These are phyloP conservation scores for Gavia stellata DNA, from an alignment of 2,113 vertebrate genomes.

Conservation along the genomic window DNA sequence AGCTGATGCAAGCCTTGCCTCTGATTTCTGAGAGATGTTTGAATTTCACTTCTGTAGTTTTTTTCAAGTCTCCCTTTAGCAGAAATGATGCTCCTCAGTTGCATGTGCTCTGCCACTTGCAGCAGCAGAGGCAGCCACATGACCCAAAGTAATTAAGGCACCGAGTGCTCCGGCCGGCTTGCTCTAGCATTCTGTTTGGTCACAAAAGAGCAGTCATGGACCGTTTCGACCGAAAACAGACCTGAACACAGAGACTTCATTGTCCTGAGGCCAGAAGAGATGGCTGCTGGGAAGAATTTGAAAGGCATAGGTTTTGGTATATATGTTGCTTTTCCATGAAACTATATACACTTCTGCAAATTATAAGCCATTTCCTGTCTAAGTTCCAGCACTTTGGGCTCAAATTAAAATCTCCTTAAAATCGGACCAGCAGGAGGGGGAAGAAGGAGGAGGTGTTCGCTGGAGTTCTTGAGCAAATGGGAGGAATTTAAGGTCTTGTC, in stretches of 20 bases:
- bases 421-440: constrained; percentile 37
- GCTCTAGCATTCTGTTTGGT: constrained; percentile 51
- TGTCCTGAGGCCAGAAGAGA: constrained; percentile 67
- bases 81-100: neutral
- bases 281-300: constrained; percentile 63
- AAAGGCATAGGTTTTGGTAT: constrained; percentile 46
- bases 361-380: constrained; percentile 68
- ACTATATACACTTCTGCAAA: constrained; percentile 36
- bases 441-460: constrained; percentile 43
- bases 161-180: neutral
- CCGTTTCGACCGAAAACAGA: constrained; percentile 17
- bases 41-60: neutral
- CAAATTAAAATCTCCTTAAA: constrained; percentile 66
- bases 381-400: constrained; percentile 47
- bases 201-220: constrained; percentile 71
- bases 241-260: constrained; percentile 66
- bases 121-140: constrained; percentile 37
- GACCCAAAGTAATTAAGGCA: constrained; percentile 60
- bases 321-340: constrained; percentile 65
- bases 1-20: neutral
- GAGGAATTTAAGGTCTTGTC: constrained; percentile 57
- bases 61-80: neutral
- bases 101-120: constrained; percentile 23
- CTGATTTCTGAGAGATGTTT: neutral
- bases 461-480: constrained; percentile 38